These are phyloP conservation scores for Theocolax elegans DNA, from an alignment of 1,140 invertebrate species.

Conservation along the genomic window DNA sequence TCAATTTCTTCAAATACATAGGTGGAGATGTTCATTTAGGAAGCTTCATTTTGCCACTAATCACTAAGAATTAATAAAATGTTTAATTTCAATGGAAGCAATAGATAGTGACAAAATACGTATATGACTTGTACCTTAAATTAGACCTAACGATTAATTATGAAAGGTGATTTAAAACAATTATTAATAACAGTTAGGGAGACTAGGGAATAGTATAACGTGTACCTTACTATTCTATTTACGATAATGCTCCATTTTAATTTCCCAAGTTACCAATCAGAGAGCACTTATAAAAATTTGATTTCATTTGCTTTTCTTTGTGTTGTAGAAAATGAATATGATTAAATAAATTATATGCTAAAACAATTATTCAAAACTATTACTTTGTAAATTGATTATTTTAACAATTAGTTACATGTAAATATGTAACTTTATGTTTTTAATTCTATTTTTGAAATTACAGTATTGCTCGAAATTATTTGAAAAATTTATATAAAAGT, in stretches of 20 bases:
- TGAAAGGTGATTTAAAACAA: slow-evolving; percentile 30
- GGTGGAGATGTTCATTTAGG: slow-evolving; percentile 27
- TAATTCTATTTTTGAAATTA: slow-evolving; percentile 6
- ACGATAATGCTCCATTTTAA: slow-evolving; percentile 17
- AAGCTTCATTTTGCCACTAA: slow-evolving; percentile 41
- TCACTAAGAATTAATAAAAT: slow-evolving; percentile 17
- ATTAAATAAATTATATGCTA: not conserved
- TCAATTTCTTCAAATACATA: slow-evolving; percentile 39
- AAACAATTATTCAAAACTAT: slow-evolving; percentile 8
- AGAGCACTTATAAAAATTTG: slow-evolving; percentile 9
- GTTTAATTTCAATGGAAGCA: slow-evolving; percentile 21
- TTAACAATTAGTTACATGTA: slow-evolving; percentile 8
- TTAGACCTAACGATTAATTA: slow-evolving; percentile 19
- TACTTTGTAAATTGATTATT: not conserved
- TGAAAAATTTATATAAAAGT: slow-evolving; percentile 31
- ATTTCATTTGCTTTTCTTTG: slow-evolving; percentile 12
- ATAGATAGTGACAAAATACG: slow-evolving; percentile 11
- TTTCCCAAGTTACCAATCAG: slow-evolving; percentile 11
- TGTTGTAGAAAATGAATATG: not conserved
- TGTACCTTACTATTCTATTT: slow-evolving; percentile 13
- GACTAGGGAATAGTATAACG: slow-evolving; percentile 40
- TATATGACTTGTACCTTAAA: slow-evolving; percentile 31
- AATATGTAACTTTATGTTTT: slow-evolving; percentile 15
- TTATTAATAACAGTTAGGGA: slow-evolving; percentile 36
- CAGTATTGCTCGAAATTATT: slow-evolving; percentile 14